Conservation (phyloP, 2,797 vertebrate genomes). For the Margarornis squamiger region DNA sequence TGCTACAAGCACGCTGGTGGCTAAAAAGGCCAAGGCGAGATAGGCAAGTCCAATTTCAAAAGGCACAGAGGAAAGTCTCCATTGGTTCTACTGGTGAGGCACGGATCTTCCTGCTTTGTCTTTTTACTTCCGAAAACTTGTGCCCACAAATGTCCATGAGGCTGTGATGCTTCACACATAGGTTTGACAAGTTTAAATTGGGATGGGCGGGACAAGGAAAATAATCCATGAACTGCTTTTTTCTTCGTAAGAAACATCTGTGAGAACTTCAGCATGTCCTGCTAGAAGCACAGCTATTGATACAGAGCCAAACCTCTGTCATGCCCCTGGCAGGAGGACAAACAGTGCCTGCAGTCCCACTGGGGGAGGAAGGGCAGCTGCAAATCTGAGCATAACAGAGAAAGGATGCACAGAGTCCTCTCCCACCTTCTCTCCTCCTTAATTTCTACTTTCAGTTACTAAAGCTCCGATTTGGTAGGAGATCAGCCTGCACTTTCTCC, state of each 20-base stretch:
- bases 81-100: too few relatives aligned
- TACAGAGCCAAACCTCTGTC: accelerated
- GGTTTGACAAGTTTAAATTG: not conserved
- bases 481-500: not conserved
- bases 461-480: not conserved
- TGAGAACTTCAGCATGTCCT: not conserved
- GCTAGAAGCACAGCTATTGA: not conserved
- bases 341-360: accelerated
- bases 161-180: not conserved
- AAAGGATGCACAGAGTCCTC: not conserved
- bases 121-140: not conserved
- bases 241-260: not conserved
- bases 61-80: too few relatives aligned
- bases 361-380: not conserved
- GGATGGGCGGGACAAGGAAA: not conserved
- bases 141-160: not conserved
- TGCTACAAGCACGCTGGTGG: too few relatives aligned
- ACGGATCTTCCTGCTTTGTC: too few relatives aligned
- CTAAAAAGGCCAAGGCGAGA: too few relatives aligned
- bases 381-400: not conserved
- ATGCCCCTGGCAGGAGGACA: not conserved
- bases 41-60: too few relatives aligned
- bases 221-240: not conserved
- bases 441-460: not conserved
- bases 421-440: not conserved